phyloP scores from a whole-genome alignment of 1,140 invertebrate species.

The Scaptomyza montana region DNA sequence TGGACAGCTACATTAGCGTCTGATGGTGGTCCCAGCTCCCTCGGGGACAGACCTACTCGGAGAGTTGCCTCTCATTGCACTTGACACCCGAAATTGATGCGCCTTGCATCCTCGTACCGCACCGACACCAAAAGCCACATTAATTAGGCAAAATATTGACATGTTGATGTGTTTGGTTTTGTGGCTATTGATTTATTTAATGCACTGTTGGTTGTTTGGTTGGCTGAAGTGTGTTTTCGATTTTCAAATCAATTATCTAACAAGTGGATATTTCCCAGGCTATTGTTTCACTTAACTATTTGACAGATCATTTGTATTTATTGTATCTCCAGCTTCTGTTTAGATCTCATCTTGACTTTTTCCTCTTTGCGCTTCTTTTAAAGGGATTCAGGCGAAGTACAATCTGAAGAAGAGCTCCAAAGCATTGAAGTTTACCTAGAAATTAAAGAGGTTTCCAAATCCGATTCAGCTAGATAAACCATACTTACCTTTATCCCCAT shows the following conservation, averaged over 20 bases:
- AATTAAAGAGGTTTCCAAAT: not conserved
- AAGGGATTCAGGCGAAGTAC: constrained; percentile 44
- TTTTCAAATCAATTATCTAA: constrained; percentile 56
- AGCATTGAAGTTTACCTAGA: constrained; percentile 38
- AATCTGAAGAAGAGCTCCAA: constrained; percentile 51
- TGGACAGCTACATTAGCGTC: constrained; percentile 56
- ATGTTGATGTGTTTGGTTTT: constrained; percentile 62
- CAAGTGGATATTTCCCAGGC: not conserved
- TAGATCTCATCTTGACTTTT: not conserved
- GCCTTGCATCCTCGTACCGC: constrained; percentile 22
- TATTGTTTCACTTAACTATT: not conserved
- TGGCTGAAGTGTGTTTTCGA: constrained; percentile 12
- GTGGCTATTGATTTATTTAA: constrained; percentile 61
- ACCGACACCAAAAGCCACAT: constrained; percentile 46
- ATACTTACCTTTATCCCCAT: too few species aligned
- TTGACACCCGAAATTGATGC: constrained; percentile 76
- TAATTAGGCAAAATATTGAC: constrained; percentile 81
- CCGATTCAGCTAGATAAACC: too few species aligned
- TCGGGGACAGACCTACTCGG: constrained; percentile 11
- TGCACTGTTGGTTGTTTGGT: constrained; percentile 15
- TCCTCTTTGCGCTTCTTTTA: not conserved
- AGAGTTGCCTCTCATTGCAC: constrained; percentile 44
- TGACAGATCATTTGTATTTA: not conserved
- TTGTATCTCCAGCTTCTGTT: not conserved
- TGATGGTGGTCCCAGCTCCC: constrained; percentile 56